Percentiles rank a stretch among this genome's conserved stretches.
These are phyloP conservation scores for Spisula subtruncata DNA, from an alignment of 2,888 invertebrate species.

Conservation along the genomic window DNA sequence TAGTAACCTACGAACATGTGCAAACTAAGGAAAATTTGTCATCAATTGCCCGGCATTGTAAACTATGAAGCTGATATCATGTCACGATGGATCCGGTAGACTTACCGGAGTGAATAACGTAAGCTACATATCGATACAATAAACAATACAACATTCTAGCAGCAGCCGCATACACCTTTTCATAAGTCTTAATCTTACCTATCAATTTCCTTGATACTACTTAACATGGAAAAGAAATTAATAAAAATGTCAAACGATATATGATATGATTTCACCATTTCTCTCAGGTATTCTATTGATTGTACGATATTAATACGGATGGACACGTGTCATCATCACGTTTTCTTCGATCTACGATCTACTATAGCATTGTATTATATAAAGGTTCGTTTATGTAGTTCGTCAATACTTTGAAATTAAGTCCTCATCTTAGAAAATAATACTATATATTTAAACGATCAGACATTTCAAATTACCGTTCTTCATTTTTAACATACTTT, in stretches of 20 bases:
- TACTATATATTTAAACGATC: neutral
- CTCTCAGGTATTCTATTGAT: neutral
- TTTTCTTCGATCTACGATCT: neutral
- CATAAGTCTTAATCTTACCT: neutral
- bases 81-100: too few relatives aligned
- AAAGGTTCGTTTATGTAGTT: neutral
- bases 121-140: too few relatives aligned
- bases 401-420: neutral
- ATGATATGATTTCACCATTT: neutral
- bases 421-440: neutral
- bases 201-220: neutral
- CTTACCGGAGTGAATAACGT: too few relatives aligned
- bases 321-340: neutral
- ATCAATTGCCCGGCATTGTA: too few relatives aligned
- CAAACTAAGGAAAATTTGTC: too few relatives aligned
- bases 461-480: neutral
- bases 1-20: too few relatives aligned
- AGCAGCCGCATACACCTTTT: too few relatives aligned
- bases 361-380: too few relatives aligned
- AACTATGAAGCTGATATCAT: too few relatives aligned
- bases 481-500: too few relatives aligned
- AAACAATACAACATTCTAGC: too few relatives aligned
- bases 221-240: neutral
- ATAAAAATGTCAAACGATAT: constrained; percentile 6
- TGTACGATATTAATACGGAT: neutral